Base-by-base conservation (phyloP, 35 echinoderm and acorn worm species). In the Heliocidaris erythrogramma region DNA sequence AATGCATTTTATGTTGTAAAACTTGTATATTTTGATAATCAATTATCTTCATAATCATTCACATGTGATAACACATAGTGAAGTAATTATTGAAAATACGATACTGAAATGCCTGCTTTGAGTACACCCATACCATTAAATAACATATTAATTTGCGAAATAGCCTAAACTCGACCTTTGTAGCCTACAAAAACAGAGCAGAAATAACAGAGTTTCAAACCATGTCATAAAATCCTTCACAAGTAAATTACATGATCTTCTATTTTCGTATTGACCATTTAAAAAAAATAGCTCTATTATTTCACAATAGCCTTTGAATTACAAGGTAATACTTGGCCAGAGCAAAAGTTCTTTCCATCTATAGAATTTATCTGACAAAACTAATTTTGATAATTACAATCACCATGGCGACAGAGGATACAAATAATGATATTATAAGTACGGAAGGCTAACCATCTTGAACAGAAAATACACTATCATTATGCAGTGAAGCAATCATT, bases 301-400 rank as follows among this genome's bases (percentile, higher is more conserved):
- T 56, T 6, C 5, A n/a, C 65, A 78, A n/a, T 78, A 9, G 52
- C 52, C 2, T 56, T 56, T 56, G 52, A 78, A 78, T 27, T 27
- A 2, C 65, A n/a, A 78, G 65, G 65, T 24, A 78, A 78, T 24
- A 78, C 18, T 24, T 78, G 27, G 7, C 65, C 5, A 78, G n/a
- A n/a, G n/a, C n/a, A 5, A 42, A 78, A 78, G 52, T 56, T 56
- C 10, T 56, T 13, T 56, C 17, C 65, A 42, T 42, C 35, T 42
- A 78, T n/a, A 78, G 65, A 18, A 78, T 27, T 27, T 78, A 69
- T 21, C 65, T 78, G 65, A 78, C 27, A 78, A 42, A n/a, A 78
- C 65, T 78, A 78, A 78, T 78, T 78, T 27, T 78, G 27, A n/a
- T 78, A 78, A 78, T 78, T 78, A 78, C 65, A 78, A 78, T 78